phyloP scores from a whole-genome alignment of 2,888 invertebrate species.

The Mimumesa dahlbomi region DNA sequence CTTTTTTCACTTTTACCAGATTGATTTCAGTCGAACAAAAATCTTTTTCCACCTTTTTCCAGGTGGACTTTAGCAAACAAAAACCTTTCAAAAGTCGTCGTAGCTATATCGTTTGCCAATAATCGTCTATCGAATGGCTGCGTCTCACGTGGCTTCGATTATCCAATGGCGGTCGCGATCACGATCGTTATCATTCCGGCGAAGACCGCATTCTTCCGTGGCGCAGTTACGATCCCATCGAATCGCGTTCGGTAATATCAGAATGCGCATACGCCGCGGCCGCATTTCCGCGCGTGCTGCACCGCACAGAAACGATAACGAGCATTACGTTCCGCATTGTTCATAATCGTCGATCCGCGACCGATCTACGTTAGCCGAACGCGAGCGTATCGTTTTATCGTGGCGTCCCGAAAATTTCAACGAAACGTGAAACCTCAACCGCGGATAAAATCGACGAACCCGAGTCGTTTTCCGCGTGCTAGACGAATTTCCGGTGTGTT shows the following conservation, averaged over 20 bases:
- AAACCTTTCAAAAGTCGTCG: too few species aligned
- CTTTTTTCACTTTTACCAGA: too few species aligned
- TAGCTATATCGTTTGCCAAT: constrained; percentile 9
- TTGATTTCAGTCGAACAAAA: too few species aligned
- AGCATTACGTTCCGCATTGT: background rate
- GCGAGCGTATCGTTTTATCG: too few species aligned
- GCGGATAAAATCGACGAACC: too few species aligned
- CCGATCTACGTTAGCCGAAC: background rate
- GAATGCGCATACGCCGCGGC: constrained; percentile 5
- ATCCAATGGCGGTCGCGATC: constrained; percentile 38
- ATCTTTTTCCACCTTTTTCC: too few species aligned
- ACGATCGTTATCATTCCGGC: constrained; percentile 47
- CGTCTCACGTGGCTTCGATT: constrained; percentile 36
- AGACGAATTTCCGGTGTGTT: too few species aligned
- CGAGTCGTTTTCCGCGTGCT: too few species aligned
- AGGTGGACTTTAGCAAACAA: too few species aligned
- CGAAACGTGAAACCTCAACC: background rate
- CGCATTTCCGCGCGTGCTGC: background rate
- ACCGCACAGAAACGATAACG: background rate
- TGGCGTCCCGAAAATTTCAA: background rate
- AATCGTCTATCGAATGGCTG: constrained; percentile 40
- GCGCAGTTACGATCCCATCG: constrained; percentile 34
- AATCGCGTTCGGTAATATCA: constrained; percentile 17
- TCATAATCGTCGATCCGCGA: background rate
- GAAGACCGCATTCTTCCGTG: constrained; percentile 39